Percentiles rank a stretch among this genome's conserved stretches.
Evolutionary conservation across 64 coral and sea anemone genomes (phyloP).

Genomic region (Orbicella faveolata): DNA sequence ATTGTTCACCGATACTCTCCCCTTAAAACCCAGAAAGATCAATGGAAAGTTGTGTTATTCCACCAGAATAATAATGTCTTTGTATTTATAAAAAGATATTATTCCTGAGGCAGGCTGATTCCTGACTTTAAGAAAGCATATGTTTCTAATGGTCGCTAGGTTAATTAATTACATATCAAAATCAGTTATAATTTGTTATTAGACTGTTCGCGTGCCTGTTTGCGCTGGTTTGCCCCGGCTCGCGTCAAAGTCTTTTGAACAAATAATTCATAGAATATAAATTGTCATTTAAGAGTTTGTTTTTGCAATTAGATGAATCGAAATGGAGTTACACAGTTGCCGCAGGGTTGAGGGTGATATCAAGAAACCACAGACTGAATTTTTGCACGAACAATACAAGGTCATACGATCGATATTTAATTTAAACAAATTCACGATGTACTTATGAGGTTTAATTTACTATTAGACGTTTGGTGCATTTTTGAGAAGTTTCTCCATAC

Average conservation of each 20-base stretch:
- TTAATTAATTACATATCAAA: conserved; percentile 17
- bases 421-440: no score
- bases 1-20: no score
- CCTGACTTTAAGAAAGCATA: background rate
- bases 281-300: background rate
- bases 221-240: background rate
- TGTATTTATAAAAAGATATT: no score
- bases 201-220: background rate
- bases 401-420: no score
- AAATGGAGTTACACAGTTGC: background rate
- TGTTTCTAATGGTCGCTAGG: background rate
- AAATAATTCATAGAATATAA: background rate
- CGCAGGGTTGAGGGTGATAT: background rate
- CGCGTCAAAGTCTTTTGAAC: no score
- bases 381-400: background rate
- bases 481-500: no score
- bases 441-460: no score
- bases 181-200: conserved; percentile 17
- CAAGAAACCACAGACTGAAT: background rate
- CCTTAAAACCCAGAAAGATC: no score
- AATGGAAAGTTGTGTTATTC: no score
- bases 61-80: no score
- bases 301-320: background rate
- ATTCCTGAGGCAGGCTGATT: no score
- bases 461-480: no score